A percentile compares a stretch with the other conserved stretches of the same genome.
These are phyloP conservation scores for Callinectes sapidus DNA, from an alignment of 2,888 invertebrate genomes.

Conservation along the genomic window DNA sequence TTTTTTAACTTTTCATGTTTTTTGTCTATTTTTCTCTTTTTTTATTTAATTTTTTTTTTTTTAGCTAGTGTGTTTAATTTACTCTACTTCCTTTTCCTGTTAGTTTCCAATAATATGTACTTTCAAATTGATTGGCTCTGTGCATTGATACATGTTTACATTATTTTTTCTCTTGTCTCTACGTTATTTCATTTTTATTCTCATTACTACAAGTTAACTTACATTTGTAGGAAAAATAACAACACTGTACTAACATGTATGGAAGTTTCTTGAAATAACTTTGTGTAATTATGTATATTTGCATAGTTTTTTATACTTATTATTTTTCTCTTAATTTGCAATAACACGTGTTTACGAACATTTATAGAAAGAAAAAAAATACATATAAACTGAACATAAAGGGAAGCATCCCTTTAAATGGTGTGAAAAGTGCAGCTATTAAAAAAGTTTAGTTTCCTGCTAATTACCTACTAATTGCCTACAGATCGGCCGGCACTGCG, in stretches of 20 bases:
- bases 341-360: neutral
- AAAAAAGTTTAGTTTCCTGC: neutral
- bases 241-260: neutral
- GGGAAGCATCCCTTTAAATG: neutral
- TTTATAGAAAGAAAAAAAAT: neutral
- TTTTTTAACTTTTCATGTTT: neutral
- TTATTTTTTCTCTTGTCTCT: neutral
- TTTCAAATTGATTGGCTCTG: no score
- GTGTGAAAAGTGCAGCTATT: neutral
- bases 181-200: neutral
- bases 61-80: neutral
- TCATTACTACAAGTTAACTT: neutral
- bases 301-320: neutral
- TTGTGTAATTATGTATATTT: neutral
- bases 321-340: neutral
- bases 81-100: neutral
- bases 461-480: conserved; percentile 6
- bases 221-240: neutral
- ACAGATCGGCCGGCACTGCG: neutral
- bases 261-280: neutral
- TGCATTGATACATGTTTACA: neutral
- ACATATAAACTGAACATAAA: neutral
- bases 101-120: neutral
- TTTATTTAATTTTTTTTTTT: neutral
- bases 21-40: neutral